These are phyloP conservation scores for Charanyca ferruginea DNA, from an alignment of 2,888 invertebrate genomes.

Conservation along the genomic window DNA sequence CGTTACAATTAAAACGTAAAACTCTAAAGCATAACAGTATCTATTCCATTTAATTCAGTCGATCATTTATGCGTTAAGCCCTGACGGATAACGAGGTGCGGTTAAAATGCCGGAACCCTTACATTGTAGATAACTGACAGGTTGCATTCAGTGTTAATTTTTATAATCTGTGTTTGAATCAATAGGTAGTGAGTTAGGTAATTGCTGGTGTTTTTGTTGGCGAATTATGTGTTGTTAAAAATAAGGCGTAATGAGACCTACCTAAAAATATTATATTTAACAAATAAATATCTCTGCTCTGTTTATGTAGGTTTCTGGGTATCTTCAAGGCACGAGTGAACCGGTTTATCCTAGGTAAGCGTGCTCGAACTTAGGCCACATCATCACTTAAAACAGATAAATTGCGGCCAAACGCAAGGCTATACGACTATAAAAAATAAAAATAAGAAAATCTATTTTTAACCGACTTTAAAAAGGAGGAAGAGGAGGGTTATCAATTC, in stretches of 20 bases:
- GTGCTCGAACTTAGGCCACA: too few relatives aligned
- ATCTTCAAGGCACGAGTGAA: too few relatives aligned
- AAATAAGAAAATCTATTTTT: too few relatives aligned
- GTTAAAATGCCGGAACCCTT: slow-evolving; percentile 50
- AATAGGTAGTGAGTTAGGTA: not conserved
- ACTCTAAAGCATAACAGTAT: slow-evolving; percentile 2
- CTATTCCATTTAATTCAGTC: slow-evolving; percentile 16
- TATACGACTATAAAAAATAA: too few relatives aligned
- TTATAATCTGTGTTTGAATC: slow-evolving; percentile 21
- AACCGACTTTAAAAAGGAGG: too few relatives aligned
- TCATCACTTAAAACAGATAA: too few relatives aligned
- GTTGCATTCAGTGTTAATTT: slow-evolving; percentile 34
- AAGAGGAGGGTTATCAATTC: too few relatives aligned
- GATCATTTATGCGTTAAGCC: slow-evolving; percentile 37
- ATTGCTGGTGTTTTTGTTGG: not conserved
- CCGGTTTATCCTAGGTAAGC: too few relatives aligned
- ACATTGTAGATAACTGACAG: slow-evolving; percentile 31
- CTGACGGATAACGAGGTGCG: slow-evolving; percentile 44
- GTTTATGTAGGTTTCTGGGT: too few relatives aligned
- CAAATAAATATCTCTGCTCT: too few relatives aligned
- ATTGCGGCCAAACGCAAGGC: too few relatives aligned
- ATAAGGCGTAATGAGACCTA: not conserved
- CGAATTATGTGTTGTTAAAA: not conserved
- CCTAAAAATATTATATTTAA: too few relatives aligned
- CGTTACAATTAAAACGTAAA: slow-evolving; percentile 13